These are phyloP conservation scores for Laterallus jamaicensis DNA, from an alignment of 2,113 vertebrate genomes.

Conservation along the genomic window DNA sequence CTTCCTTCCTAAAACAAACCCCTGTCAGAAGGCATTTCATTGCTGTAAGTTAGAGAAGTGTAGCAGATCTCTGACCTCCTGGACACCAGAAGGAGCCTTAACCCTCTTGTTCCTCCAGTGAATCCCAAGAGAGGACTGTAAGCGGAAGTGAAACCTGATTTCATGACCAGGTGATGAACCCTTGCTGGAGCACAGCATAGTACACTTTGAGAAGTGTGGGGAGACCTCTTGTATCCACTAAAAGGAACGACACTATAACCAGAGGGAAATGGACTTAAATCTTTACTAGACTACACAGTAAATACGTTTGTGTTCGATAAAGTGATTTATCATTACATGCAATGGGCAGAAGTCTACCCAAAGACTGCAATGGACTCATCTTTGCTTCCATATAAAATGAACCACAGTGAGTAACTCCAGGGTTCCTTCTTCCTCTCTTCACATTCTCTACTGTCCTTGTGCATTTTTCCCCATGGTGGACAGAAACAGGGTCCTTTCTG, in stretches of 20 bases:
- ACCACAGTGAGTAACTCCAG: not conserved
- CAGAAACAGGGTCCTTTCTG: not conserved
- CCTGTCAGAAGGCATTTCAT: not conserved
- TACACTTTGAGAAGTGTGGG: not conserved
- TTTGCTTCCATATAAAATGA: not conserved
- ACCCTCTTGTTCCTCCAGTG: not conserved
- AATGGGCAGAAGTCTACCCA: not conserved
- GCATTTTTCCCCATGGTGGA: not conserved
- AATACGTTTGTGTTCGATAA: not conserved
- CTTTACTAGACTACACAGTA: not conserved
- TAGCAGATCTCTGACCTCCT: not conserved
- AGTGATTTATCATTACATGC: not conserved
- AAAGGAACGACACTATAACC: not conserved
- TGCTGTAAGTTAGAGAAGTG: not conserved
- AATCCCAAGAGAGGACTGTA: not conserved
- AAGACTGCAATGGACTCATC: not conserved
- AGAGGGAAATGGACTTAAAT: not conserved
- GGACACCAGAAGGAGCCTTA: not conserved
- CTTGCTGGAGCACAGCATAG: not conserved
- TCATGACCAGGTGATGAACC: not conserved
- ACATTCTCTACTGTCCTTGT: not conserved
- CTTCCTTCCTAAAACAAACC: not conserved
- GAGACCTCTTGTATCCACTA: not conserved
- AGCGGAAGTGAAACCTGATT: not conserved
- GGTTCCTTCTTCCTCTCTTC: not conserved